phyloP scores from a whole-genome alignment of 2,797 vertebrate genomes.

The Setipinna tenuifilis region DNA sequence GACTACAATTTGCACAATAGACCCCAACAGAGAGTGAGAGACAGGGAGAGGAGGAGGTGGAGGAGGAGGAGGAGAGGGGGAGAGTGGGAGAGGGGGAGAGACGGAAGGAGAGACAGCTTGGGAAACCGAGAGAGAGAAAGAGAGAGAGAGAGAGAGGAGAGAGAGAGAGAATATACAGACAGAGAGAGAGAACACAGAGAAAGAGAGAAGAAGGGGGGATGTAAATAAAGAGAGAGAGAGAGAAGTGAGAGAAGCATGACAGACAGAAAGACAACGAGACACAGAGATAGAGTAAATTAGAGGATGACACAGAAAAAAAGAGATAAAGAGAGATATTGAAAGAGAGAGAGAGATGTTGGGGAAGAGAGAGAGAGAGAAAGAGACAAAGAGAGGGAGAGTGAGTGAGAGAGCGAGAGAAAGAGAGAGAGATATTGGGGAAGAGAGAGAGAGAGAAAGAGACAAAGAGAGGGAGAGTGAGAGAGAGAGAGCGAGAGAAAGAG shows the following conservation, averaged over 20 bases:
- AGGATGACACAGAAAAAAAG: neutral
- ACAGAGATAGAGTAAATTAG: too few relatives aligned
- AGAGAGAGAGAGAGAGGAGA: too few relatives aligned
- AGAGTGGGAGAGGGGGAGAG: neutral
- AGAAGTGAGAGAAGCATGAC: too few relatives aligned
- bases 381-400: slow-evolving; percentile 22
- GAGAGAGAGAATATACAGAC: too few relatives aligned
- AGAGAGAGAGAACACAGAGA: too few relatives aligned
- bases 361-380: slow-evolving; percentile 25
- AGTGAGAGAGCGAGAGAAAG: slow-evolving; percentile 25
- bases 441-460: slow-evolving; percentile 9
- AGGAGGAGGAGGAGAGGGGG: neutral
- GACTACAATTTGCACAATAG: neutral
- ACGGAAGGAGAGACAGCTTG: too few relatives aligned
- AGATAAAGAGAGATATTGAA: slow-evolving; percentile 14
- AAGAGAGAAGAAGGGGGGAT: too few relatives aligned
- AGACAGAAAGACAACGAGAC: too few relatives aligned
- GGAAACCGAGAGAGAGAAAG: too few relatives aligned
- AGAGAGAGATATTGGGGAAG: neutral
- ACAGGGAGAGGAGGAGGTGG: neutral
- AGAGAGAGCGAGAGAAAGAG: slow-evolving; percentile 26
- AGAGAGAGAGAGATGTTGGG: slow-evolving; percentile 20
- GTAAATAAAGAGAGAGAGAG: too few relatives aligned
- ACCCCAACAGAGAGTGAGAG: neutral
- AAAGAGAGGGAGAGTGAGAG: slow-evolving; percentile 24